Evolutionary conservation across 2,797 vertebrate species (phyloP), one percentile per base, ranked within the genome.

Genomic region (Sarcophilus harrisii): DNA sequence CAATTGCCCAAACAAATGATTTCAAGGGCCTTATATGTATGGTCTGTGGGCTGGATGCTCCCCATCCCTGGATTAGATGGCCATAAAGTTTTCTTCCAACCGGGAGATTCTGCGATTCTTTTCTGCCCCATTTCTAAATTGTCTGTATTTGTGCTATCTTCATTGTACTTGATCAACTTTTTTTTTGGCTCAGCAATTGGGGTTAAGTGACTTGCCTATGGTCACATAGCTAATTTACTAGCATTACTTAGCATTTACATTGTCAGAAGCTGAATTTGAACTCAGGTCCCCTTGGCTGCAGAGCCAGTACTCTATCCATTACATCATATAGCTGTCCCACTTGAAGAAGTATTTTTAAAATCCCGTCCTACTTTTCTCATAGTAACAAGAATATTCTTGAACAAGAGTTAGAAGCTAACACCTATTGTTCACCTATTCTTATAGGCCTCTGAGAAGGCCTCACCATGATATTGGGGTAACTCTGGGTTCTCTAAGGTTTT

Each of bases 301-400:
- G 8, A 54, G 0, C 54, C 54, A 54, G 54, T 6, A 5, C 54
- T 54, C 54, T 54, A 54, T 54, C 54, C 54, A 54, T 54, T 54
- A 54, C 5, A 54, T 54, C 54, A 54, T 54, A 54, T 54, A 54
- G 54, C 54, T 54, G 54, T 54, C 54, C 54, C 54, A 54, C 54
- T 54, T 54, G 54, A 54, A 0, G 5, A 54, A 54, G 54, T 54
- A 38, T 54, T 54, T 54, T 6, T n/a, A 73, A 73, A 18, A 73
- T 73, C n/a, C 60, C 32, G 16, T 73, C 66, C 66, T 21, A 38
- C 21, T 38, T 73, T 73, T 73, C n/a, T 8, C 6, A 38, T 38
- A n/a, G 66, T 73, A 97, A 57, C 13, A 93, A 97, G 29, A 95
- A 21, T 55, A 95, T 95, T 95, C 66, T 96, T 89, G 30, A 96